Evolutionary conservation across 2,888 invertebrate species (phyloP).

Genomic region (Temnothorax unifasciatus): DNA sequence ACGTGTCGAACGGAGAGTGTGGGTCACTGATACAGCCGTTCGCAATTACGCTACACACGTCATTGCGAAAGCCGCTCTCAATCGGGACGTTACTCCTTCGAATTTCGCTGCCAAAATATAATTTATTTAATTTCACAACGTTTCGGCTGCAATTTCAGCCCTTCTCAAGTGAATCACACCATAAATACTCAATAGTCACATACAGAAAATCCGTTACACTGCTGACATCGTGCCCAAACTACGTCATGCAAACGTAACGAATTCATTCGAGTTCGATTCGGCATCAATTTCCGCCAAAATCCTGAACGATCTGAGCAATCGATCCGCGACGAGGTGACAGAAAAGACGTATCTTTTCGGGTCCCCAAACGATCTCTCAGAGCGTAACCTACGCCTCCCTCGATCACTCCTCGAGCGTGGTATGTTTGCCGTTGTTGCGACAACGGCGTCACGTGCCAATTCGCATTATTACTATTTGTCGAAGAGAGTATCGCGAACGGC

Average conservation of each 20-base stretch:
- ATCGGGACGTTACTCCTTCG: conserved; percentile 64
- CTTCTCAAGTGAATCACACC: too few species aligned
- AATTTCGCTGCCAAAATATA: conserved; percentile 35
- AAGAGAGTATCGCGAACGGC: conserved; percentile 76
- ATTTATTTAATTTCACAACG: too few species aligned
- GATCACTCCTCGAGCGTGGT: conserved; percentile 57
- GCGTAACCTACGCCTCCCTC: conserved; percentile 32
- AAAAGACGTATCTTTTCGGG: conserved; percentile 35
- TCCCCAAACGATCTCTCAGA: conserved; percentile 66
- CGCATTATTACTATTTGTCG: conserved; percentile 86
- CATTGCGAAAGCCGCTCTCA: conserved; percentile 60
- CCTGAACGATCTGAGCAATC: background rate
- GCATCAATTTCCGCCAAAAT: background rate
- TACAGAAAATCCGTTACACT: too few species aligned
- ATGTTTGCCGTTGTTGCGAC: conserved; percentile 82
- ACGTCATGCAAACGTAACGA: too few species aligned
- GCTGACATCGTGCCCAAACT: too few species aligned
- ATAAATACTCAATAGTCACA: too few species aligned
- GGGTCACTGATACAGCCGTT: conserved; percentile 83
- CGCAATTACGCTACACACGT: conserved; percentile 81
- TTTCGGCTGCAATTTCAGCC: too few species aligned
- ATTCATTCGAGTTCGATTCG: background rate
- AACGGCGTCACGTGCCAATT: conserved; percentile 85
- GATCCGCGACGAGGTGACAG: conserved; percentile 20
- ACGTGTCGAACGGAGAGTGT: conserved; percentile 81